These are phyloP conservation scores for Priocnemis perturbator DNA, from an alignment of 2,888 invertebrate species.

Conservation along the genomic window DNA sequence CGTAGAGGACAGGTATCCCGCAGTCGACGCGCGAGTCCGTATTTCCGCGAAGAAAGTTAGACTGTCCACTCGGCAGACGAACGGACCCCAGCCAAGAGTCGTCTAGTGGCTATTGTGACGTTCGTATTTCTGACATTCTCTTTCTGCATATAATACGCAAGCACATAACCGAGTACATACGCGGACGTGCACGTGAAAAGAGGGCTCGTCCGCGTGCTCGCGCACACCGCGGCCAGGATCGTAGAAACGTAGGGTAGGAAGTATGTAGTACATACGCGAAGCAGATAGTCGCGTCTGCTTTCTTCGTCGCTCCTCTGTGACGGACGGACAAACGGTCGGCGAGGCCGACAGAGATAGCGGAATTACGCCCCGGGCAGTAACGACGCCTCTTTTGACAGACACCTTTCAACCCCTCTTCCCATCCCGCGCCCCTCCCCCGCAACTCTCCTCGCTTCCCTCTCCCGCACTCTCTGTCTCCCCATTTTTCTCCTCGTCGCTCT, in stretches of 20 bases:
- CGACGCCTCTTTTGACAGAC: conserved; percentile 55
- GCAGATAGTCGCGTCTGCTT: conserved; percentile 15
- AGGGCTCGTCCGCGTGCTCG: no score
- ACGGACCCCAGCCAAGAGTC: conserved; percentile 7
- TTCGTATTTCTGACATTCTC: conserved; percentile 12
- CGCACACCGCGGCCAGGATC: no score
- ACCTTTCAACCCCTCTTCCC: conserved; percentile 24
- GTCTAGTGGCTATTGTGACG: not conserved
- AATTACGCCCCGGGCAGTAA: conserved; percentile 59
- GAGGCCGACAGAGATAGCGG: conserved; percentile 55
- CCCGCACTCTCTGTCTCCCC: conserved; percentile 13
- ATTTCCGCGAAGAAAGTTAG: no score
- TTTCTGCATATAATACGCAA: not conserved
- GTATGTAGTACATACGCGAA: not conserved
- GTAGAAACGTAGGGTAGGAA: not conserved
- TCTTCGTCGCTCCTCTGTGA: no score
- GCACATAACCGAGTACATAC: not conserved
- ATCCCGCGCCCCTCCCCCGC: no score
- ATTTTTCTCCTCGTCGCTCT: conserved; percentile 13
- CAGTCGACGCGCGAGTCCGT: no score
- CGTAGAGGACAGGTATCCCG: no score
- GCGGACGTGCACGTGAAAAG: not conserved
- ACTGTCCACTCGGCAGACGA: no score
- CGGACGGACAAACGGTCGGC: conserved; percentile 52
- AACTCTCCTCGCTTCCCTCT: conserved; percentile 13